A percentile compares a stretch with the other conserved stretches of the same genome.
phyloP scores from a whole-genome alignment of 2,113 vertebrate genomes.

The Corythoichthys haematopterus region DNA sequence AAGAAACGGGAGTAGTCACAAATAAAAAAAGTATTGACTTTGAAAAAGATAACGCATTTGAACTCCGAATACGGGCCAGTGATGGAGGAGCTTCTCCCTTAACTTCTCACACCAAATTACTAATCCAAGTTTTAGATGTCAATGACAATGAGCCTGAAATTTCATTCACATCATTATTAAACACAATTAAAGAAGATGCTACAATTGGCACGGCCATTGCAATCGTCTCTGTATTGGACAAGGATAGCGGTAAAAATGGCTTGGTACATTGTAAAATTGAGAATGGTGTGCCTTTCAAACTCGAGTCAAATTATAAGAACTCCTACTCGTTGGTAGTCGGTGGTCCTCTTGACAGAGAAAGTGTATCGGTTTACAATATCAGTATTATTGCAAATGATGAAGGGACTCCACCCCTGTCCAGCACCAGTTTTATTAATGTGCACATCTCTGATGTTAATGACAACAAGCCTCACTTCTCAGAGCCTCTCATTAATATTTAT shows the following conservation, averaged over 20 bases:
- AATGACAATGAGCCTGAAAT: conserved; percentile 77
- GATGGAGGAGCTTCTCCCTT: conserved; percentile 47
- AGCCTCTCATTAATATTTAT: conserved; percentile 34
- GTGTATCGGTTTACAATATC: conserved; percentile 38
- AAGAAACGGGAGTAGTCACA: conserved; percentile 59
- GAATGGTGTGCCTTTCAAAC: conserved; percentile 43
- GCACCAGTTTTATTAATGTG: background rate
- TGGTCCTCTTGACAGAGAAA: conserved; percentile 64
- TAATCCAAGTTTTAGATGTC: conserved; percentile 57
- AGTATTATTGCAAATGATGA: conserved; percentile 26
- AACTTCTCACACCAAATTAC: conserved; percentile 33
- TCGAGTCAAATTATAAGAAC: conserved; percentile 69
- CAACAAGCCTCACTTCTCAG: background rate
- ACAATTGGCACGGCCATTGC: conserved; percentile 49
- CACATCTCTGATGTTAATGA: background rate
- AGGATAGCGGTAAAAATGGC: conserved; percentile 55
- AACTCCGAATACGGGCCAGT: conserved; percentile 54
- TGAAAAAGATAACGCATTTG: conserved; percentile 53
- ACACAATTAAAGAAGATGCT: conserved; percentile 47
- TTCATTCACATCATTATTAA: conserved; percentile 49
- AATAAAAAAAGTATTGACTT: conserved; percentile 57
- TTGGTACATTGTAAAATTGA: conserved; percentile 43
- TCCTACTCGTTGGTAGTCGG: conserved; percentile 68
- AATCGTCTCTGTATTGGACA: conserved; percentile 55
- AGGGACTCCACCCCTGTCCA: background rate